Conservation (phyloP, 1,140 invertebrate genomes). For the Drosophila virilis region DNA sequence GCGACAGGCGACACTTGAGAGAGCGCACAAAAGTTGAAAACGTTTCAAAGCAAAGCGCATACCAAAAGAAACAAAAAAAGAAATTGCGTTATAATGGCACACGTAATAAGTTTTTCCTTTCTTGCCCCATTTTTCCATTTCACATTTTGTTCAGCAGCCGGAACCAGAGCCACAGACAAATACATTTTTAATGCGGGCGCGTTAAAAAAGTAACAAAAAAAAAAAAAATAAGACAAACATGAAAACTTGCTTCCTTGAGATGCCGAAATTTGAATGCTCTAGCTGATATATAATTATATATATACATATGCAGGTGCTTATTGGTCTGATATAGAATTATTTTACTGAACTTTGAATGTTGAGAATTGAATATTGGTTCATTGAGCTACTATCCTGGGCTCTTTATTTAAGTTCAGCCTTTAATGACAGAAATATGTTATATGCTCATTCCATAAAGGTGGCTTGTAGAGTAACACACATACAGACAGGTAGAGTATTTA, state of each 20-base stretch:
- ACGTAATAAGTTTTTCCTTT: constrained; percentile 64
- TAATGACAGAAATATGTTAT: too few relatives aligned
- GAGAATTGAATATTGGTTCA: too few relatives aligned
- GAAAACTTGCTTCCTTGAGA: neutral
- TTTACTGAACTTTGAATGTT: too few relatives aligned
- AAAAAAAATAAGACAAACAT: constrained; percentile 8
- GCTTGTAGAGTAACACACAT: too few relatives aligned
- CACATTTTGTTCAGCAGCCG: constrained; percentile 18
- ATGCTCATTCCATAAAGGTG: too few relatives aligned
- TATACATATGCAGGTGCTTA: too few relatives aligned
- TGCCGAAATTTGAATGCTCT: constrained; percentile 22
- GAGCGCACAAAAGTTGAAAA: constrained; percentile 22
- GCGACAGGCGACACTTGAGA: constrained; percentile 28
- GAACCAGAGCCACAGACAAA: constrained; percentile 61
- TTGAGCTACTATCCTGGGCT: too few relatives aligned
- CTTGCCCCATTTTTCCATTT: constrained; percentile 22
- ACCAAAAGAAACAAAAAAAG: constrained; percentile 58
- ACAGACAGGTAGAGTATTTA: too few relatives aligned
- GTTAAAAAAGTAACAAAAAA: constrained; percentile 29
- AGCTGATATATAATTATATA: too few relatives aligned
- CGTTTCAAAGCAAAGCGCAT: constrained; percentile 26
- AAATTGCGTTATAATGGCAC: constrained; percentile 81
- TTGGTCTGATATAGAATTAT: too few relatives aligned
- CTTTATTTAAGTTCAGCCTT: too few relatives aligned
- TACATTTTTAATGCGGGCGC: constrained; percentile 74